Conservation (phyloP, 1,140 invertebrate species). For the Trypoxylus dichotomus region DNA sequence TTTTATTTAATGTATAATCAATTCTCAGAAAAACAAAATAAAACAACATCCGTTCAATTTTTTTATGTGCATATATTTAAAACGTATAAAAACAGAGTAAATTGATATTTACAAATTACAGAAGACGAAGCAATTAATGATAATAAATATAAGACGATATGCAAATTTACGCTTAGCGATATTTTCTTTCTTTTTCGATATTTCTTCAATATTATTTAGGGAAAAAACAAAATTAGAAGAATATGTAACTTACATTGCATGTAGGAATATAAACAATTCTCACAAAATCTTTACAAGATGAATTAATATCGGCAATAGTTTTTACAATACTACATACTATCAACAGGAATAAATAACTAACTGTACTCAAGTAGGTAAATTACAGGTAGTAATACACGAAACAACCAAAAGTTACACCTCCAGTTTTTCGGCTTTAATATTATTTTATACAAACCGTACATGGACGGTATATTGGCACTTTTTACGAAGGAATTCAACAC, state of each 20-base stretch:
- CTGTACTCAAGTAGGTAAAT: background rate
- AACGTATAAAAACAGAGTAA: background rate
- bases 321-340: conserved; percentile 9
- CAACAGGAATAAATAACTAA: background rate
- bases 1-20: too few species aligned
- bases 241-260: background rate
- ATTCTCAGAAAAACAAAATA: background rate
- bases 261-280: background rate
- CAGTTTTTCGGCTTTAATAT: background rate
- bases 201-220: background rate
- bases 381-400: background rate
- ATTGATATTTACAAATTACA: background rate
- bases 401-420: background rate
- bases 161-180: background rate
- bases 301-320: background rate
- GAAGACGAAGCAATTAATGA: background rate
- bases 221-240: background rate
- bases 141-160: background rate
- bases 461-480: conserved; percentile 25
- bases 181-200: too few species aligned
- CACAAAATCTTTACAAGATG: too few species aligned
- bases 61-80: background rate
- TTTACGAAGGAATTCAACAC: background rate
- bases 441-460: conserved; percentile 13
- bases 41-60: background rate